Conservation (phyloP, 2,113 vertebrate species). For the Lutjanus erythropterus region DNA sequence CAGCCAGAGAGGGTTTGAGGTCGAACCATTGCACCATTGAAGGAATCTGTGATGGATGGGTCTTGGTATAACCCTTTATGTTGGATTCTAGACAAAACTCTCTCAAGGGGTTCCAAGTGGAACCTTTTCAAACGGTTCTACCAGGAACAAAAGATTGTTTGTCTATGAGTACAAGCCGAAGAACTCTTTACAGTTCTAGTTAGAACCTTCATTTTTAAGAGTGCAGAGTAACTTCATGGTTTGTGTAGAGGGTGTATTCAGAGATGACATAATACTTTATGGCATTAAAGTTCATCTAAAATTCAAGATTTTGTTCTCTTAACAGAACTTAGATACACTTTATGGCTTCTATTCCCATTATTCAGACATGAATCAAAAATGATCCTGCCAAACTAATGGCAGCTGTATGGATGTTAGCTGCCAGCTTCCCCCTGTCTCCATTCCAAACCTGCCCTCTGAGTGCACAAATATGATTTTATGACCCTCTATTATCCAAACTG, state of each 20-base stretch:
- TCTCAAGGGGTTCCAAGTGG: too few relatives aligned
- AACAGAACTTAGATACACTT: conserved; percentile 12
- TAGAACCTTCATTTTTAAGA: too few relatives aligned
- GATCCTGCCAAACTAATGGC: conserved; percentile 10
- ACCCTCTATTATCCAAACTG: conserved; percentile 18
- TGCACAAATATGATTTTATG: conserved; percentile 12
- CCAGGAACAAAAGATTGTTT: too few relatives aligned
- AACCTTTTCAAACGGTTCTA: too few relatives aligned
- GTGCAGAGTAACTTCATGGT: background rate
- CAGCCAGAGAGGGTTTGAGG: too few relatives aligned
- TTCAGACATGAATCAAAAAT: conserved; percentile 14
- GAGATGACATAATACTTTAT: background rate
- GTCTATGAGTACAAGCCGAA: too few relatives aligned
- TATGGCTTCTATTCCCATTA: background rate
- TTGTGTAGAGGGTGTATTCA: background rate
- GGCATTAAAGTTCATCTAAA: background rate
- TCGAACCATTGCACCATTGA: too few relatives aligned
- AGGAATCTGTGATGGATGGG: too few relatives aligned
- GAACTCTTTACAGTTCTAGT: too few relatives aligned
- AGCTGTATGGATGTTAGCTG: background rate
- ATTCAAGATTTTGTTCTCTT: conserved; percentile 2
- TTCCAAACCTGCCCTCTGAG: background rate
- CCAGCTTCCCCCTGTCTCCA: conserved; percentile 12
- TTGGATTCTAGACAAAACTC: too few relatives aligned
- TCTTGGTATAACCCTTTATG: too few relatives aligned